phyloP scores from a whole-genome alignment of 1,140 invertebrate genomes.

The Phymastichus coffea region DNA sequence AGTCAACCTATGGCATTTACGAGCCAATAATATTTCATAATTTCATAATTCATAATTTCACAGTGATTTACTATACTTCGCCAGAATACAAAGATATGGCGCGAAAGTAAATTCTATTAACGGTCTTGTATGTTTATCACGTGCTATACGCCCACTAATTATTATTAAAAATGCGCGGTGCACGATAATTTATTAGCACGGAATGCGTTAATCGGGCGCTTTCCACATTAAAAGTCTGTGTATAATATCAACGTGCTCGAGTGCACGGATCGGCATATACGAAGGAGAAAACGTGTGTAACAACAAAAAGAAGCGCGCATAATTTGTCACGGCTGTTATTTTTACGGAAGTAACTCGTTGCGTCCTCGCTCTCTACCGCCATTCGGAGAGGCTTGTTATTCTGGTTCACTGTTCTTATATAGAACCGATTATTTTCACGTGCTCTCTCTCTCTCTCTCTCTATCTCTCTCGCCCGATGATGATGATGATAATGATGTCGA shows the following conservation, averaged over 20 bases:
- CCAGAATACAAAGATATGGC: background rate
- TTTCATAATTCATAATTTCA: too few species aligned
- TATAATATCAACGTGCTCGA: background rate
- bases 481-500: too few species aligned
- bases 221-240: background rate
- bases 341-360: constrained; percentile 2
- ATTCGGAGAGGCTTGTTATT: background rate
- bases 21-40: too few species aligned
- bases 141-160: background rate
- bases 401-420: background rate
- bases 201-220: background rate
- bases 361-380: too few species aligned
- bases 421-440: too few species aligned
- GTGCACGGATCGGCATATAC: background rate
- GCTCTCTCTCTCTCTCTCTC: too few species aligned
- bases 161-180: background rate
- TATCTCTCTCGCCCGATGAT: too few species aligned
- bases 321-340: constrained; percentile 1
- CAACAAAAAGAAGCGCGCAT: too few species aligned
- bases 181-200: background rate
- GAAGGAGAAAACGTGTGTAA: too few species aligned
- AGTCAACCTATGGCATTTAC: too few species aligned
- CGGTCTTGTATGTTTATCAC: background rate
- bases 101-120: background rate
- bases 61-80: too few species aligned